Conservation (phyloP, 1,140 invertebrate species). For the Neodiprion lecontei region DNA sequence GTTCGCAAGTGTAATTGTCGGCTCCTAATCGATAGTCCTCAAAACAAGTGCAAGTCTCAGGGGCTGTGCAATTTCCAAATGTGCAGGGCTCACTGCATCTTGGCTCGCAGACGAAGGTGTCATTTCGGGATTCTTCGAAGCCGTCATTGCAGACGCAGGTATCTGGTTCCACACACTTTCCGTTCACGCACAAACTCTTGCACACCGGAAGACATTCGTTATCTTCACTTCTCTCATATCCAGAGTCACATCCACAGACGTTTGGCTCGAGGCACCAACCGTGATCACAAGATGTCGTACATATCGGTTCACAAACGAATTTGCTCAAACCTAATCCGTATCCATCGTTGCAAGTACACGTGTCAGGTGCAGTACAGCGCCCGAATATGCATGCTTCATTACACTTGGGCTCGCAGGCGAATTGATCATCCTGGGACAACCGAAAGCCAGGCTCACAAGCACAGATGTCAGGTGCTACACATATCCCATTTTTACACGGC, state of each 20-base stretch:
- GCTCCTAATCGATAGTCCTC: slow-evolving; percentile 31
- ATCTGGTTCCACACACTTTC: too few relatives aligned
- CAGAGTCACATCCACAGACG: slow-evolving; percentile 38
- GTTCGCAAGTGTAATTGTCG: slow-evolving; percentile 24
- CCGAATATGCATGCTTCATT: not conserved
- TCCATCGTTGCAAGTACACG: not conserved
- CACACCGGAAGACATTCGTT: too few relatives aligned
- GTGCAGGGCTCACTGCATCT: slow-evolving; percentile 23
- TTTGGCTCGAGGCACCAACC: slow-evolving; percentile 33
- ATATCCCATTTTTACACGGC: slow-evolving; percentile 28
- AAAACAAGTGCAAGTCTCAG: slow-evolving; percentile 65
- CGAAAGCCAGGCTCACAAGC: not conserved
- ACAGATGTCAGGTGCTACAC: not conserved
- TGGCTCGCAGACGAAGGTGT: too few relatives aligned
- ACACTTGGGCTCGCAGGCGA: not conserved
- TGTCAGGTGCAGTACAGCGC: not conserved
- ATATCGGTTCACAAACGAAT: not conserved
- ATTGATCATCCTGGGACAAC: slow-evolving; percentile 7
- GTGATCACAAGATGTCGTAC: slow-evolving; percentile 22
- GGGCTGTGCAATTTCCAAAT: slow-evolving; percentile 68
- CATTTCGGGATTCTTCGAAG: too few relatives aligned
- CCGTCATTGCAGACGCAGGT: too few relatives aligned
- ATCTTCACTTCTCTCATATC: not conserved
- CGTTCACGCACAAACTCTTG: too few relatives aligned
- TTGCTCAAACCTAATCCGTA: slow-evolving; percentile 21